Percentiles rank a stretch among this genome's conserved stretches.
Evolutionary conservation across 2,888 invertebrate genomes (phyloP).

Genomic region (Campoplex nolae): DNA sequence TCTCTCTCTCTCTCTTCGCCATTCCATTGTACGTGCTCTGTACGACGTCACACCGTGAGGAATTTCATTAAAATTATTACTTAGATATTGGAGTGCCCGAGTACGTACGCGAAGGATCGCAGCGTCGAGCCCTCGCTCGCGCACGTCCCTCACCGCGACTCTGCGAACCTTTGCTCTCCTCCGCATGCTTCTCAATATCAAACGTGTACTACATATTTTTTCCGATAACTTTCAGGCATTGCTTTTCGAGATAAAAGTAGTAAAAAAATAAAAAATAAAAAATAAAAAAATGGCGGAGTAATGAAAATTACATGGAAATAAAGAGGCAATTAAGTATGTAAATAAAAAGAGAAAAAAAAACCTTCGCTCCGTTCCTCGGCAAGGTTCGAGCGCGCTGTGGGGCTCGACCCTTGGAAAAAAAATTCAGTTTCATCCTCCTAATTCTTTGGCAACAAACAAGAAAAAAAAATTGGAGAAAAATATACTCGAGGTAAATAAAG

Average conservation of each 20-base stretch:
- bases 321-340: neutral
- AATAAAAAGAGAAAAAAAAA: neutral
- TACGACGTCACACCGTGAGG: constrained; percentile 71
- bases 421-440: neutral
- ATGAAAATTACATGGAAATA: neutral
- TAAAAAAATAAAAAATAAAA: too few species aligned
- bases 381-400: neutral
- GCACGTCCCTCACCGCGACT: neutral
- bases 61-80: constrained; percentile 84
- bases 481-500: neutral
- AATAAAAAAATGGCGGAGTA: neutral
- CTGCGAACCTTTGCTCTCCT: neutral
- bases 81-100: constrained; percentile 80
- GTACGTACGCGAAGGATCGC: constrained; percentile 79
- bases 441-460: neutral
- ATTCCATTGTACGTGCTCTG: constrained; percentile 38
- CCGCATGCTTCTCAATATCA: neutral
- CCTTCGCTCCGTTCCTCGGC: neutral
- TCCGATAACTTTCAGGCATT: neutral
- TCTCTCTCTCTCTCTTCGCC: constrained; percentile 13
- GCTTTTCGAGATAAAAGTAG: neutral
- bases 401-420: neutral
- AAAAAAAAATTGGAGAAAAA: neutral
- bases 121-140: constrained; percentile 30
- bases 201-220: neutral